phyloP scores from a whole-genome alignment of 2,888 invertebrate genomes.

The Xiphydria camelus region DNA sequence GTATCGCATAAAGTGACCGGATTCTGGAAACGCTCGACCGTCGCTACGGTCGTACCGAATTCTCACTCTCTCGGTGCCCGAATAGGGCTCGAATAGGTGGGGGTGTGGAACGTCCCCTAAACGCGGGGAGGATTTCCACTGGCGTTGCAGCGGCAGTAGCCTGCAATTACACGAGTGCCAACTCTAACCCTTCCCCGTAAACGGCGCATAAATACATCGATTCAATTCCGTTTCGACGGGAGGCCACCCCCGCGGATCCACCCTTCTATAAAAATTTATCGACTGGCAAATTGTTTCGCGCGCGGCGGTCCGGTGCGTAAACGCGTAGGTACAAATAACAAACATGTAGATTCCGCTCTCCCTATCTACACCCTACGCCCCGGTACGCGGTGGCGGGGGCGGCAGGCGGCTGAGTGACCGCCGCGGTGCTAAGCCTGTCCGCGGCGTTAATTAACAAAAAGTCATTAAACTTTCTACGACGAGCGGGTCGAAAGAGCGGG shows the following conservation, averaged over 20 bases:
- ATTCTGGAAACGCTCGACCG: too few species aligned
- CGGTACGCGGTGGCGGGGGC: constrained; percentile 12
- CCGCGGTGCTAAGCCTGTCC: constrained; percentile 47
- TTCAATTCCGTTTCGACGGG: constrained; percentile 53
- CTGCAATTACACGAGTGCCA: constrained; percentile 54
- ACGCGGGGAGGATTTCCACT: constrained; percentile 32
- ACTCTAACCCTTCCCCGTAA: constrained; percentile 50
- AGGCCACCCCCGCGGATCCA: constrained; percentile 7
- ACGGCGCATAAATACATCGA: constrained; percentile 58
- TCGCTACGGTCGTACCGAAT: too few species aligned
- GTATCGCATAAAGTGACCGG: too few species aligned
- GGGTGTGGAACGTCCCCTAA: not conserved
- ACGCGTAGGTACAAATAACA: constrained; percentile 35
- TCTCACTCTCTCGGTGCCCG: too few species aligned
- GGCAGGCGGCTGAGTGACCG: constrained; percentile 36
- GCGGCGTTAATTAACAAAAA: constrained; percentile 57
- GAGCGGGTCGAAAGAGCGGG: constrained; percentile 41
- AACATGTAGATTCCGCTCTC: constrained; percentile 29
- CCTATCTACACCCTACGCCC: constrained; percentile 14
- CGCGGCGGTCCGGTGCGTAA: constrained; percentile 44
- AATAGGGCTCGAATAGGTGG: too few species aligned
- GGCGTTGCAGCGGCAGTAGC: constrained; percentile 23
- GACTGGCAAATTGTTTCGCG: constrained; percentile 59
- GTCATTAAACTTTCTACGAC: constrained; percentile 56
- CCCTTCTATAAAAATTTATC: constrained; percentile 57